These are phyloP conservation scores for Delphinus delphis DNA, from an alignment of 2,113 vertebrate species.

Conservation along the genomic window DNA sequence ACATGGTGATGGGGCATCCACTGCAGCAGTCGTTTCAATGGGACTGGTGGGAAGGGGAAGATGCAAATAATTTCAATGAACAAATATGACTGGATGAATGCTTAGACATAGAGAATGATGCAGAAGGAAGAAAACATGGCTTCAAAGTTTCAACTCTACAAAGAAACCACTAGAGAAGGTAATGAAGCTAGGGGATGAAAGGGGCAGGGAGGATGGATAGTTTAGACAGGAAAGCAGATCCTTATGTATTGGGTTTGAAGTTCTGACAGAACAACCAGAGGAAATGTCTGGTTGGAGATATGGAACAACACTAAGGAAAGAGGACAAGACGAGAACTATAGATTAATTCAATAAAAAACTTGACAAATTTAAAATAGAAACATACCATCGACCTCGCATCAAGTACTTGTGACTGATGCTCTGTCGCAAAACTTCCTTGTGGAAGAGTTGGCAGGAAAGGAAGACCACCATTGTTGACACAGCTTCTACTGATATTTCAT, in stretches of 20 bases:
- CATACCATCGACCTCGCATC: slow-evolving; percentile 95
- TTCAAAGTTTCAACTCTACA: background rate
- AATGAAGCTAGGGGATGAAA: background rate
- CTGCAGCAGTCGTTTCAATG: background rate
- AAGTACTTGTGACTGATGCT: slow-evolving; percentile 92
- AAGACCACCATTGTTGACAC: slow-evolving; percentile 94
- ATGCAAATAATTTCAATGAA: background rate
- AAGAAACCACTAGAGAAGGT: background rate
- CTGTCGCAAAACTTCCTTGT: slow-evolving; percentile 94
- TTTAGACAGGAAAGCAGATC: background rate
- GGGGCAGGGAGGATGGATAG: background rate
- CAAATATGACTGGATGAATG: background rate
- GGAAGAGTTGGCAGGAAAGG: slow-evolving; percentile 96
- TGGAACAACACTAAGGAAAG: background rate
- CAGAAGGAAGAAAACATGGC: background rate
- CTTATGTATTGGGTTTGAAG: background rate
- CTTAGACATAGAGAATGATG: background rate
- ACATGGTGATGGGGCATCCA: background rate
- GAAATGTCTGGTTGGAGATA: background rate
- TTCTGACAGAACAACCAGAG: background rate
- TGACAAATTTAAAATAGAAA: slow-evolving; percentile 22
- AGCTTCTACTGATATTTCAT: slow-evolving; percentile 96
- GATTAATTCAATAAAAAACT: background rate
- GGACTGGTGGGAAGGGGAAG: background rate
- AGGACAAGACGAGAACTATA: background rate